Evolutionary conservation across 2,888 invertebrate species (phyloP), one percentile per base, ranked within the genome.

Genomic region (Acrobasis consociella): DNA sequence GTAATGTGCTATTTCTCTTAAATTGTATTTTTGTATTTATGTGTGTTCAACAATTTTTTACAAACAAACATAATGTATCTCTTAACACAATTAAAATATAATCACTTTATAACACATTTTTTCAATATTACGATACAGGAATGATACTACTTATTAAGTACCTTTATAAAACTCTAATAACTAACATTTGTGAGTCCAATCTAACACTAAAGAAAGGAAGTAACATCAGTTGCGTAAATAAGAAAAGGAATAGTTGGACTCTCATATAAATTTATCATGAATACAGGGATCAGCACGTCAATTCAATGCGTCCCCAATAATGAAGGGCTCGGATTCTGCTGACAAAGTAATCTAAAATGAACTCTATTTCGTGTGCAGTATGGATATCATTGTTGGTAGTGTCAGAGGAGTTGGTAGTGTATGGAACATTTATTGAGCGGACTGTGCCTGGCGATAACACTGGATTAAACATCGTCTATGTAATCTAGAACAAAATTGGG

Each of bases 391-490:
- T 63, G 63, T 67, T 62, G 53, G 62, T 66, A 62, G 65, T 67
- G 68, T 67, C 67, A 66, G 62, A 60, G 70, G 65, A 71, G 68
- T 75, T 74, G 75, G 71, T 67, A 67, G 69, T 65, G 70, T 72
- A 69, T 69, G 75, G 75, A 76, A 82, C 77, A 81, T 80, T 83
- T 85, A 83, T 83, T 71, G 78, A 78, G 66, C 75, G 80, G 63
- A 80, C 78, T 82, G 80, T 74, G 79, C 78, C 74, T 80, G 77
- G 74, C 75, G 84, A 85, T 85, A 86, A 82, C 79, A 77, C 72
- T 73, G 82, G 82, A 83, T 83, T 84, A 82, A 80, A 79, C 80
- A 74, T 74, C 75, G 76, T 76, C 73, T 74, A 73, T 75, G 75
- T 76, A 81, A 83, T 83, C 78, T 80, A 75, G 69, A 77, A 72